Evolutionary conservation across 2,888 invertebrate species (phyloP).

Genomic region (Ectemnius cavifrons): DNA sequence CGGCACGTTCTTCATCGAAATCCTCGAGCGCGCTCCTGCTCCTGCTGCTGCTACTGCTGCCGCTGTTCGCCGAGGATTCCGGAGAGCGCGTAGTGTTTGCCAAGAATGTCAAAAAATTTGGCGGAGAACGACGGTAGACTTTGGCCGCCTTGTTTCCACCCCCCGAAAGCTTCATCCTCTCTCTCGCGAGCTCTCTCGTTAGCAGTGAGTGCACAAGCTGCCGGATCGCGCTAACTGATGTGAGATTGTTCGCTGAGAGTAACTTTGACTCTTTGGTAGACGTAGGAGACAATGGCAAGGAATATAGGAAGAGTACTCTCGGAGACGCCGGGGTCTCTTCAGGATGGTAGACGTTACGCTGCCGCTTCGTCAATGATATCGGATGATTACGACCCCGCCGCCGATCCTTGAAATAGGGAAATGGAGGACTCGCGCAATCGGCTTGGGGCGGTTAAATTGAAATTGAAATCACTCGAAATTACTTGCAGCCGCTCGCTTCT

Average conservation of each 20-base stretch:
- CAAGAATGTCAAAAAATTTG: constrained; percentile 42
- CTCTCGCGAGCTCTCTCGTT: too few relatives aligned
- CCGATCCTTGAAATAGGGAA: constrained; percentile 60
- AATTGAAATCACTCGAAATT: constrained; percentile 66
- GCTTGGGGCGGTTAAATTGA: constrained; percentile 63
- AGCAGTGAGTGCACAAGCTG: too few relatives aligned
- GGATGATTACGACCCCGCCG: constrained; percentile 58
- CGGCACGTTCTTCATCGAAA: constrained; percentile 25
- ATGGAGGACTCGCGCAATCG: constrained; percentile 63
- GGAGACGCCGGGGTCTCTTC: constrained; percentile 20
- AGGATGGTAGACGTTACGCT: too few relatives aligned
- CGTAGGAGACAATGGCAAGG: too few relatives aligned
- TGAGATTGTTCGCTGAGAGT: too few relatives aligned
- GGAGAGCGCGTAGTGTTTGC: constrained; percentile 26
- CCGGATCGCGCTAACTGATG: too few relatives aligned
- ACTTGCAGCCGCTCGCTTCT: constrained; percentile 45
- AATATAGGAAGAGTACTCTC: constrained; percentile 6
- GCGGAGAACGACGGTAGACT: background rate
- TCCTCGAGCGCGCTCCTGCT: constrained; percentile 3
- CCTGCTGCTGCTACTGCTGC: too few relatives aligned
- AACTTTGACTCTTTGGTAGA: too few relatives aligned
- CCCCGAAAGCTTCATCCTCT: background rate
- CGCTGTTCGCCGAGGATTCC: too few relatives aligned
- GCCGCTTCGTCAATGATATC: constrained; percentile 57
- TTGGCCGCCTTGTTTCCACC: background rate